These are phyloP conservation scores for Scaptodrosophila latifasciaeformis DNA, from an alignment of 2,888 invertebrate species.

Conservation along the genomic window DNA sequence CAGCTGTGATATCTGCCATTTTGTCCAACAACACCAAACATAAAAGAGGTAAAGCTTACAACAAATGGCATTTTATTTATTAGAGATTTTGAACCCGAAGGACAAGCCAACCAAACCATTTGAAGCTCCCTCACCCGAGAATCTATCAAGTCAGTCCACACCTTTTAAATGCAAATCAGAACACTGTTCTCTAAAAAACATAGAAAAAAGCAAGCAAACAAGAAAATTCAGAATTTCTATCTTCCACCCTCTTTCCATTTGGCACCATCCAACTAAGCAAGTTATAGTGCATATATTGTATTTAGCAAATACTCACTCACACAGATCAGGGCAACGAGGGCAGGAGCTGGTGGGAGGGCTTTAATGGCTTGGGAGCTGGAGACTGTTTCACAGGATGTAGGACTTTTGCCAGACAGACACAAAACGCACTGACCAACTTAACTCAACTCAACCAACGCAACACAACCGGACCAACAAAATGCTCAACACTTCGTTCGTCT, in stretches of 20 bases:
- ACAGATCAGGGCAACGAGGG: slow-evolving; percentile 12
- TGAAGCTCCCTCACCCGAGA: too few species aligned
- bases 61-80: slow-evolving; percentile 1
- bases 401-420: too few species aligned
- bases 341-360: background rate
- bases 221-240: slow-evolving; percentile 48
- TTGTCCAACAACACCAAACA: too few species aligned
- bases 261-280: too few species aligned
- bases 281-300: slow-evolving; percentile 57
- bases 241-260: too few species aligned
- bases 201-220: slow-evolving; percentile 13
- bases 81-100: background rate
- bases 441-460: slow-evolving; percentile 36
- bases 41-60: background rate
- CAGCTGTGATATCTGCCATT: too few species aligned
- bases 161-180: slow-evolving; percentile 64
- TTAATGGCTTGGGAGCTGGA: too few species aligned
- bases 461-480: background rate
- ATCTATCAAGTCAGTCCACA: too few species aligned
- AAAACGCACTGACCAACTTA: slow-evolving; percentile 4
- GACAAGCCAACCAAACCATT: background rate
- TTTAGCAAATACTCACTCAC: slow-evolving; percentile 50
- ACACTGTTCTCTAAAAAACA: slow-evolving; percentile 46
- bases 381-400: too few species aligned
- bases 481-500: too few species aligned